Base-by-base conservation (phyloP, 2,888 invertebrate genomes). In the Phlogophora meticulosa region DNA sequence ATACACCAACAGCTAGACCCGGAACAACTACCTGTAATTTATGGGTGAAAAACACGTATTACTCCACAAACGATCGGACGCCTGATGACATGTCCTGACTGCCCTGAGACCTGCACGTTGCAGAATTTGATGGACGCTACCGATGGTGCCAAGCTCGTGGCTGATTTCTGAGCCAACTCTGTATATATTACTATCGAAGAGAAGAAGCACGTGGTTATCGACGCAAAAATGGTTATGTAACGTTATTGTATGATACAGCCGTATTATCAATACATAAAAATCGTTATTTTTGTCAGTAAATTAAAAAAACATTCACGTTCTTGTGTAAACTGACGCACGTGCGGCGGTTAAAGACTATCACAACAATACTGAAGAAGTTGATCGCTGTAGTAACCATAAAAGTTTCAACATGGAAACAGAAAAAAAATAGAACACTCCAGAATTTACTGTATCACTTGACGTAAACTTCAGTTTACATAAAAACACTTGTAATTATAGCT, bases 251-350 rank as follows among this genome's bases (percentile, higher is more conserved):
- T 13, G 40, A 36, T 40, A 17, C 9, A 22, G n/a, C 13, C 58
- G 40, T 15, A 49, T 40, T 40, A 40, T 7, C 9, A 34, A 11
- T 24, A 40, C 9, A 28, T 58, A 11, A 24, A 42, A 36, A 22
- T 28, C 3, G 11, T 15, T 10, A 28, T 62, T 46, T 46, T 36
- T 38, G 2, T 10, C 36, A 36, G 40, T 48, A 42, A 48, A 22
- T 68, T n/a, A 61, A 36, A 36, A 11, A 46, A 62, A 45, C n/a
- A 40, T 51, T 45, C n/a, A 24, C 10, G 32, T 15, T 46, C 28
- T 34, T 40, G 13, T 22, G 17, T 22, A 62, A 72, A 63, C 20
- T 34, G 3, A 28, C 15, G 45, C 61, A 70, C 70, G 45, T 65
- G 56, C 2, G 7, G 11, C 11, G 28, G 24, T 11, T 57, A 46